Evolutionary conservation across 2,888 invertebrate genomes (phyloP), one percentile per base, ranked within the genome.

Genomic region (Bugulina stolonifera): DNA sequence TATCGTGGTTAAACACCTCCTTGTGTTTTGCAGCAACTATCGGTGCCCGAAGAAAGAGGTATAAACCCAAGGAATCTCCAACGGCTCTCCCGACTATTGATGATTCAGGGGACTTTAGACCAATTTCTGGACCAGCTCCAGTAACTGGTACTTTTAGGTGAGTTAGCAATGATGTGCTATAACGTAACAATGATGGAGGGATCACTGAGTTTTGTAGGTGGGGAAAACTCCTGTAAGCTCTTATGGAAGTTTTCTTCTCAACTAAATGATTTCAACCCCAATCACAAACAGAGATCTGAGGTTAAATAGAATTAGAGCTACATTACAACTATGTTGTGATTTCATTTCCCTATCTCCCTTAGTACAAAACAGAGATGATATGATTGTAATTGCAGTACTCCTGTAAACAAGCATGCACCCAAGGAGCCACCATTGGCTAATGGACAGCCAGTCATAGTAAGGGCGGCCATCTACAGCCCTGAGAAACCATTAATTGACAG

Each of bases 401-500:
- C 64, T 32, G 32, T 64, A 34, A 64, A 64, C n/a, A 64, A 64
- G 32, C 29, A 64, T 64, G 32, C 10, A n/a, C 64, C 64, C 3
- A 64, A 64, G 32, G 32, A 3, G n/a, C 18, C 32, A n/a, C 64
- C 64, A 32, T 43, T 43, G 43, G 25, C 64, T 25, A 25, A 22
- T 29, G 64, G 64, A 10, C 64, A 64, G 5, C 64, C 64, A 64
- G 27, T 64, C 5, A 64, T 70, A 43, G 70, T 70, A 52, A n/a
- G 70, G 3, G 70, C 70, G 2, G 70, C 35, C 52, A 43, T 70
- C 2, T 10, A 25, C 25, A 70, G 70, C 52, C 70, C 70, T 2
- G 70, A 70, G 25, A 70, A 70, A 52, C 70, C 35, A 3, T 35
- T 70, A 2, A 43, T 70, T 27, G 52, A 70, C 52, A 43, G 70